phyloP scores from a whole-genome alignment of 2,113 vertebrate genomes.

The Oncorhynchus tshawytscha region DNA sequence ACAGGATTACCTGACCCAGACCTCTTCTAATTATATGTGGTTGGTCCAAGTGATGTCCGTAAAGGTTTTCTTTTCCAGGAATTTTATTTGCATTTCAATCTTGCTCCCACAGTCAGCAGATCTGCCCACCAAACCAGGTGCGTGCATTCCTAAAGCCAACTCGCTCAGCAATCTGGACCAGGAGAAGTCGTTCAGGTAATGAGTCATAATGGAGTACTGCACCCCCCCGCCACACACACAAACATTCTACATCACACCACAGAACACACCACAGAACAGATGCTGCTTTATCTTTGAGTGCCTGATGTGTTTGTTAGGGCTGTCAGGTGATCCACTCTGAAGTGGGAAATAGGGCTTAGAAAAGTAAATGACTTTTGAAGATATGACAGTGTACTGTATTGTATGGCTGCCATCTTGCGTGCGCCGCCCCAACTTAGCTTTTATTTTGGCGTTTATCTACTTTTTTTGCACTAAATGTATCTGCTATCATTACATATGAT shows the following conservation, averaged over 20 bases:
- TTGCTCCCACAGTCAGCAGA: constrained; percentile 77
- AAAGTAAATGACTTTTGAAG: too few species aligned
- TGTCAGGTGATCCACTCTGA: background rate
- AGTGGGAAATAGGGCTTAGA: background rate
- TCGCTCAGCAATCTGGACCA: constrained; percentile 89
- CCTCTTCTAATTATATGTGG: background rate
- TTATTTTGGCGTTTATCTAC: too few species aligned
- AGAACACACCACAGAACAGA: too few species aligned
- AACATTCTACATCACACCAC: background rate
- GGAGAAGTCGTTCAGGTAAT: constrained; percentile 90
- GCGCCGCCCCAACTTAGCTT: too few species aligned
- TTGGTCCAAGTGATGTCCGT: too few species aligned
- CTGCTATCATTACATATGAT: too few species aligned
- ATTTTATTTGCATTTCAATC: constrained; percentile 2
- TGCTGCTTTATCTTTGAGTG: background rate
- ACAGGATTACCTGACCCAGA: background rate
- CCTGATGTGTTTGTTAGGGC: background rate
- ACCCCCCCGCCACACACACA: background rate
- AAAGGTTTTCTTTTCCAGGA: background rate
- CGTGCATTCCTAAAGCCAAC: constrained; percentile 82
- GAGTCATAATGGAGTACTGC: background rate
- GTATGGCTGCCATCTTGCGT: too few species aligned
- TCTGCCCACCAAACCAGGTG: constrained; percentile 82
- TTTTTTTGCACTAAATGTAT: too few species aligned
- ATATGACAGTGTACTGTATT: too few species aligned